Base-by-base conservation (phyloP, 2,888 invertebrate genomes). In the Lasioglossum malachurum region DNA sequence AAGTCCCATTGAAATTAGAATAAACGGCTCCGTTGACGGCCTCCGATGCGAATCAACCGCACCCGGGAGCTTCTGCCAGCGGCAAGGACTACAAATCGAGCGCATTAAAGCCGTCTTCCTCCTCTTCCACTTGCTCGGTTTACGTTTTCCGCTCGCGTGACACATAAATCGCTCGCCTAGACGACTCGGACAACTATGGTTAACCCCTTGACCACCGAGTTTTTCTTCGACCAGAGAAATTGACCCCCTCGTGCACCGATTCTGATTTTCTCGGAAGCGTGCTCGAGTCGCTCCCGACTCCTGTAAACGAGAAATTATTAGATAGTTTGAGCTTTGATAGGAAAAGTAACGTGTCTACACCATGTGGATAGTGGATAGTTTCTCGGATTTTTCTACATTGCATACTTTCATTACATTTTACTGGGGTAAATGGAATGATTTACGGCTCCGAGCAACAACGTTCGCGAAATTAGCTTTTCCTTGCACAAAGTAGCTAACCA, bases 1-100 rank as follows among this genome's bases (percentile, higher is more conserved):
- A 69, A 81, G 80, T 87, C 77, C 71, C 31, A 67, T 16, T 82
- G 27, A 82, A 91, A 91, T 89, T 86, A 88, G 82, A 86, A 86
- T 71, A 80, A 88, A 91, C 86, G 88, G 80, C 4, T 4, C 31
- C 31, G 64, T 31, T 8, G 31, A 64, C 31, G 19, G 64, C n/a
- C 64, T 64, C 31, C 77, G 60, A 77, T 60, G 53, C 27, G 77
- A 88, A 90, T 90, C 80, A 88, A 78, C 76, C 73, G 87, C 80
- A 69, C 57, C 80, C 49, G 44, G 44, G 41, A 46, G 71, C 23
- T n/a, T 71, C 71, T 41, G 71, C 10, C 12, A 14, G 41, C 38
- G 5, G n/a, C 49, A 31, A 14, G 46, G 78, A 84, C 75, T 82
- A 53, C 81, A 67, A 88, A 87, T 84, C 79, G 60, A 31, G 53